Evolutionary conservation across 1,140 invertebrate genomes (phyloP).

Genomic region (Drosophila biarmipes): DNA sequence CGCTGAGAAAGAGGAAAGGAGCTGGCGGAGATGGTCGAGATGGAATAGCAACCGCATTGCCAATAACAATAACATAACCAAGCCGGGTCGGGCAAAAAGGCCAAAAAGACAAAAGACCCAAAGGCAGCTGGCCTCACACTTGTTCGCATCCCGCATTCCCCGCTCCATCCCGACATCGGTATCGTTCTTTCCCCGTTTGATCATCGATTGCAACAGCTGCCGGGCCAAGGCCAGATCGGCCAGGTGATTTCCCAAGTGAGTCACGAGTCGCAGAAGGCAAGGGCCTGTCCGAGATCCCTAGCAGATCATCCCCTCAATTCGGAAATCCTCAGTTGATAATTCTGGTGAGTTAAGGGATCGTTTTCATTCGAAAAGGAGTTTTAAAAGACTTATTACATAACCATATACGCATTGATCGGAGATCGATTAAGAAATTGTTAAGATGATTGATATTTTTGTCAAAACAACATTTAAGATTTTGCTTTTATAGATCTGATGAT

Average conservation of each 20-base stretch:
- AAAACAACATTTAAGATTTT: too few relatives aligned
- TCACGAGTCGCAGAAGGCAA: conserved; percentile 20
- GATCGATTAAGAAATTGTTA: not conserved
- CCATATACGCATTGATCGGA: too few relatives aligned
- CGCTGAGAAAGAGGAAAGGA: conserved; percentile 17
- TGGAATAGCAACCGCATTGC: conserved; percentile 28
- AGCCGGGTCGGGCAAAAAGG: not conserved
- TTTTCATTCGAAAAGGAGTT: not conserved
- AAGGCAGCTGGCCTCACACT: conserved; percentile 56
- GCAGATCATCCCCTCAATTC: conserved; percentile 9
- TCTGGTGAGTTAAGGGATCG: not conserved
- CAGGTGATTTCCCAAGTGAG: conserved; percentile 47
- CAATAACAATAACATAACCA: conserved; percentile 26
- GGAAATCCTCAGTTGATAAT: conserved; percentile 24
- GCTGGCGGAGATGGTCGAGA: conserved; percentile 16
- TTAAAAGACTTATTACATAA: not conserved
- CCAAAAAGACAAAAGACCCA: conserved; percentile 34
- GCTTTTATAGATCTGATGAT: too few relatives aligned
- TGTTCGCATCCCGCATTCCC: conserved; percentile 11
- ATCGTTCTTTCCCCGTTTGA: conserved; percentile 15
- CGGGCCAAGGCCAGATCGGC: conserved; percentile 57
- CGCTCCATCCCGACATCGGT: not conserved
- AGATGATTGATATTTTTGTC: not conserved
- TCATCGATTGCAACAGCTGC: conserved; percentile 62
- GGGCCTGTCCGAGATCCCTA: not conserved